These are phyloP conservation scores for Mastomys natalensis DNA, from an alignment of 2,113 vertebrate species.

Conservation along the genomic window DNA sequence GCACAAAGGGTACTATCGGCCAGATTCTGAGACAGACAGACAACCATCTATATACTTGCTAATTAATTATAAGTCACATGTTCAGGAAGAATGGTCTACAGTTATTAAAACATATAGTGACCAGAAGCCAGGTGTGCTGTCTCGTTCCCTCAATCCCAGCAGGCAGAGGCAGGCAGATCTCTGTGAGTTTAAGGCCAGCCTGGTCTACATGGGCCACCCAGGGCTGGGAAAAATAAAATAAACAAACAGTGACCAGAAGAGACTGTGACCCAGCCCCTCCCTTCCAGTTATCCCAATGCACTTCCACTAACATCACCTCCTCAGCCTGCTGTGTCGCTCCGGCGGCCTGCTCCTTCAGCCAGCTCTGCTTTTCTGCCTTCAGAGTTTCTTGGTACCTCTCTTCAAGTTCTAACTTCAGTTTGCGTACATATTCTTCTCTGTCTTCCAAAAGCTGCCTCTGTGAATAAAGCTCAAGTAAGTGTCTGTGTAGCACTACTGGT, in stretches of 20 bases:
- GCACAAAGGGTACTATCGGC: not conserved
- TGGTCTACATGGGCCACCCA: not conserved
- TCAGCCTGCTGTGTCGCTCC: slow-evolving; percentile 84
- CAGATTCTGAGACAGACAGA: not conserved
- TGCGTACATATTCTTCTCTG: slow-evolving; percentile 84
- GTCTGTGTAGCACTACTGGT: not conserved
- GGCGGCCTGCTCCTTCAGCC: slow-evolving; percentile 88
- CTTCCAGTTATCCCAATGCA: slow-evolving; percentile 87
- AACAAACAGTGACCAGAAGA: slow-evolving; percentile 17
- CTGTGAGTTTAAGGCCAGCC: not conserved
- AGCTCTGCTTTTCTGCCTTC: slow-evolving; percentile 85
- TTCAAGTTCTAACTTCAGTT: slow-evolving; percentile 88
- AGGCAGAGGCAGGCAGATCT: not conserved
- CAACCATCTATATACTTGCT: not conserved
- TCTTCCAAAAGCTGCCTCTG: slow-evolving; percentile 86
- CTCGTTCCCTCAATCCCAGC: not conserved
- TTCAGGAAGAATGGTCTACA: slow-evolving; percentile 5
- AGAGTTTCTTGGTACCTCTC: slow-evolving; percentile 85
- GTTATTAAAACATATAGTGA: not conserved
- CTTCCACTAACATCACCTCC: slow-evolving; percentile 84
- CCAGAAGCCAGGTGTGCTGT: not conserved
- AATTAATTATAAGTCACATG: not conserved
- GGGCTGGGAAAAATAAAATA: not conserved
- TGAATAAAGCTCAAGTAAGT: slow-evolving; percentile 73
- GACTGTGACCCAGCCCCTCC: slow-evolving; percentile 85